These are phyloP conservation scores for Trichosurus vulpecula DNA, from an alignment of 2,797 vertebrate species.

Conservation along the genomic window DNA sequence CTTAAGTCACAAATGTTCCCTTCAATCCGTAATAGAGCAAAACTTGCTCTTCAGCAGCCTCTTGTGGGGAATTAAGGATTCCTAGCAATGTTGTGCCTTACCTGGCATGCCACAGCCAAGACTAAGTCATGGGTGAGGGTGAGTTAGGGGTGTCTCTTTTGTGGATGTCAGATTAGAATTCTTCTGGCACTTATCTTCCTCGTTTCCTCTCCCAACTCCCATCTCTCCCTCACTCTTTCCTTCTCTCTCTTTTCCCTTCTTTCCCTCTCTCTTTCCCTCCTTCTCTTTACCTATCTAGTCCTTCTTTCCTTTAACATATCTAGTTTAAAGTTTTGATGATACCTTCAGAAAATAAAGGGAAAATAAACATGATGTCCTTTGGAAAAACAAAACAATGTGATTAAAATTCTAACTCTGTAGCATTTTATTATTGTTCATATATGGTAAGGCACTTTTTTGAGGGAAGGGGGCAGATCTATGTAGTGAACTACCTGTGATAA, in stretches of 20 bases:
- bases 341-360: neutral
- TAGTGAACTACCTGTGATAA: neutral
- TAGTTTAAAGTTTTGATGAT: neutral
- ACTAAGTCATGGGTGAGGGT: neutral
- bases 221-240: neutral
- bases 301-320: neutral
- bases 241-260: neutral
- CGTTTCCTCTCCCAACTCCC: neutral
- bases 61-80: slow-evolving; percentile 70
- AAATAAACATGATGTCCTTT: neutral
- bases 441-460: neutral
- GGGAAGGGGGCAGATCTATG: neutral
- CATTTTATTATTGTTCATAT: neutral
- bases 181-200: neutral
- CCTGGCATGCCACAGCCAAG: neutral
- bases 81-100: neutral
- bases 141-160: neutral
- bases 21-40: neutral
- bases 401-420: neutral
- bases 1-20: slow-evolving; percentile 29
- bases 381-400: neutral
- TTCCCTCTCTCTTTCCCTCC: neutral
- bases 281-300: neutral
- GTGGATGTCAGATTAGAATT: neutral
- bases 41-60: slow-evolving; percentile 76